Conservation (phyloP, 2,888 invertebrate genomes). For the Drosophila quinaria region DNA sequence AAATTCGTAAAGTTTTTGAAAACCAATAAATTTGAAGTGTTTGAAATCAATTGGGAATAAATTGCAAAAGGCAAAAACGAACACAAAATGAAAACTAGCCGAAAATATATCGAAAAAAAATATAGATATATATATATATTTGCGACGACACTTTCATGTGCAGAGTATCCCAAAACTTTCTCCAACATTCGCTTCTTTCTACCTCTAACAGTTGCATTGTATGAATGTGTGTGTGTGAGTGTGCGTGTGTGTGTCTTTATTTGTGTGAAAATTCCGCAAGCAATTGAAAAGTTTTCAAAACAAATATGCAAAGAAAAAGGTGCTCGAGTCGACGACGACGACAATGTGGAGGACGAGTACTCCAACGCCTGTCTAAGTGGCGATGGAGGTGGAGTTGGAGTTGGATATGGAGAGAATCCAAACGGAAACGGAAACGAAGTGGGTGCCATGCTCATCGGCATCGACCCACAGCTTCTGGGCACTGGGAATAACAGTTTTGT, state of each 20-base stretch:
- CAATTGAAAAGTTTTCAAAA: slow-evolving; percentile 75
- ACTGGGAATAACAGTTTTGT: slow-evolving; percentile 64
- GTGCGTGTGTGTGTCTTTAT: slow-evolving; percentile 42
- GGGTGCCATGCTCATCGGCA: slow-evolving; percentile 24
- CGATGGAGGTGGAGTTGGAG: slow-evolving; percentile 10
- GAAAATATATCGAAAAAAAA: slow-evolving; percentile 29
- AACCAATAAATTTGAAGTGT: slow-evolving; percentile 80
- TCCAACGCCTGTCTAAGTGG: slow-evolving; percentile 58
- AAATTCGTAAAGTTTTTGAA: slow-evolving; percentile 75
- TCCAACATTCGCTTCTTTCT: slow-evolving; percentile 10
- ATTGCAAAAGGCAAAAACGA: slow-evolving; percentile 71
- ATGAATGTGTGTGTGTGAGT: slow-evolving; percentile 19
- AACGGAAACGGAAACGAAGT: slow-evolving; percentile 45
- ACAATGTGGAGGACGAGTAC: neutral
- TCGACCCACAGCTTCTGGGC: slow-evolving; percentile 46
- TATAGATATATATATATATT: slow-evolving; percentile 23
- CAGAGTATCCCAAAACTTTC: slow-evolving; percentile 37
- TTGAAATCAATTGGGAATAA: slow-evolving; percentile 78
- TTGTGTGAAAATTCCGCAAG: slow-evolving; percentile 66
- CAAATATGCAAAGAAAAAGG: slow-evolving; percentile 79
- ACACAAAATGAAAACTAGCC: slow-evolving; percentile 38
- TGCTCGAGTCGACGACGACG: slow-evolving; percentile 52
- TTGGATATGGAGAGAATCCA: slow-evolving; percentile 15
- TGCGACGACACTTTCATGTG: slow-evolving; percentile 40
- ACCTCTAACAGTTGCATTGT: slow-evolving; percentile 7